A percentile compares a stretch with the other conserved stretches of the same genome.
phyloP scores from a whole-genome alignment of 2,797 vertebrate species.

The Ciconia nigra region DNA sequence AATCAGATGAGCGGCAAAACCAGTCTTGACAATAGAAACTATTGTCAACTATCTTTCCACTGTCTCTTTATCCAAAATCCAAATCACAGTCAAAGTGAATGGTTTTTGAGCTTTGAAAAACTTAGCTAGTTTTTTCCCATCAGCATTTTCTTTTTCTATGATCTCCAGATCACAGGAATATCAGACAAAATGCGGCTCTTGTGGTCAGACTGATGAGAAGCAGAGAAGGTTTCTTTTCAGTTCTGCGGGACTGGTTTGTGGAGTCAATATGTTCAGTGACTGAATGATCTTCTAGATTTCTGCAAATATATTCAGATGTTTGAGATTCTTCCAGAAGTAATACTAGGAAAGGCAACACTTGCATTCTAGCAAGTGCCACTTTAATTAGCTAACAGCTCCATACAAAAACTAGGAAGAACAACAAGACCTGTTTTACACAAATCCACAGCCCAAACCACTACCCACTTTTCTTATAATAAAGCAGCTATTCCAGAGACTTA shows the following conservation, averaged over 20 bases:
- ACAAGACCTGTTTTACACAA: not conserved
- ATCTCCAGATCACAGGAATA: not conserved
- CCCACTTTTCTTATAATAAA: not conserved
- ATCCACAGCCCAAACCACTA: not conserved
- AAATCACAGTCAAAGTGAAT: not conserved
- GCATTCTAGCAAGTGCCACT: not conserved
- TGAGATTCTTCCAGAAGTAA: not conserved
- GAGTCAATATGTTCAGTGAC: not conserved
- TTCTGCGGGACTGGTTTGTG: not conserved
- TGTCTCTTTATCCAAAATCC: not conserved
- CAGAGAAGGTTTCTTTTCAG: not conserved
- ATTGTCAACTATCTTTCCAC: not conserved
- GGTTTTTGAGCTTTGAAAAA: not conserved
- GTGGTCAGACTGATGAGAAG: not conserved
- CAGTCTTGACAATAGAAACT: not conserved
- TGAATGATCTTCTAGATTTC: not conserved
- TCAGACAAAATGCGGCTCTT: not conserved
- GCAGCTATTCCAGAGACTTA: not conserved
- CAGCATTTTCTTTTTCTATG: not conserved
- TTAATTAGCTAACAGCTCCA: not conserved
- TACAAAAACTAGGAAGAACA: not conserved
- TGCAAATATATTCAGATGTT: not conserved
- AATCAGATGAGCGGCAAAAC: not conserved
- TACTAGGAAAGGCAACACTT: not conserved
- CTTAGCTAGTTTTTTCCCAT: not conserved